A percentile compares a stretch with the other conserved stretches of the same genome.
Evolutionary conservation across 2,113 vertebrate genomes (phyloP).

Genomic region (Onychorhynchus coronatus): DNA sequence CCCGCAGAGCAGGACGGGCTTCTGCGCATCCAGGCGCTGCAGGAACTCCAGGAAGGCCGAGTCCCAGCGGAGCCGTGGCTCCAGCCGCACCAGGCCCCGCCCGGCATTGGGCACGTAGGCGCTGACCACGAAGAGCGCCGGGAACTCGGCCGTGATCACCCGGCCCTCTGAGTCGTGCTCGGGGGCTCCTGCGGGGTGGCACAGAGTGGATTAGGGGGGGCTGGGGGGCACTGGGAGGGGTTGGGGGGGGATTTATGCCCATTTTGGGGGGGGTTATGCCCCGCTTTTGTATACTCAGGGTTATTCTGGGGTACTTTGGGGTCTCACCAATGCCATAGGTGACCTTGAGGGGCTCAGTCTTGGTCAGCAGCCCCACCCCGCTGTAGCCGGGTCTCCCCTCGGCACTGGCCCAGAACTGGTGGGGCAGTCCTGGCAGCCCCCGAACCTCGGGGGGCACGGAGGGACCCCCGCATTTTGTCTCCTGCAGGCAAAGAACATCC

Average conservation of each 20-base stretch:
- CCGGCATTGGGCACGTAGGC: not conserved
- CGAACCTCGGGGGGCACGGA: not conserved
- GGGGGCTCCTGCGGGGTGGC: not conserved
- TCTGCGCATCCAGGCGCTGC: fast-evolving
- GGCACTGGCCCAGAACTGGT: not conserved
- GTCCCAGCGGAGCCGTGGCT: not conserved
- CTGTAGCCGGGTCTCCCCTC: not conserved
- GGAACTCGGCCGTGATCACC: not conserved
- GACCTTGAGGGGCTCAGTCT: not conserved
- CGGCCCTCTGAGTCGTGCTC: not conserved
- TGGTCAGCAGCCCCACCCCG: not conserved
- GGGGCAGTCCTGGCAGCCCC: not conserved
- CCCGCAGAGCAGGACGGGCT: not conserved
- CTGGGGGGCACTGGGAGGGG: not conserved
- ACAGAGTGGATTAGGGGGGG: fast-evolving
- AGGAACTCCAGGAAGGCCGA: not conserved
- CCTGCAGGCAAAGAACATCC: not conserved
- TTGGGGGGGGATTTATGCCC: not conserved
- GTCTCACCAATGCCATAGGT: not conserved
- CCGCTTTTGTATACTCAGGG: too few relatives aligned
- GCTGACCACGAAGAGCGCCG: not conserved
- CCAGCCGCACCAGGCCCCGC: not conserved
- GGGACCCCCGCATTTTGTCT: not conserved
- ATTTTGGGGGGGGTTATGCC: not conserved
- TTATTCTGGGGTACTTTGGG: too few relatives aligned